These are phyloP conservation scores for Eucriotettix oculatus DNA, from an alignment of 2,888 invertebrate genomes.

Conservation along the genomic window DNA sequence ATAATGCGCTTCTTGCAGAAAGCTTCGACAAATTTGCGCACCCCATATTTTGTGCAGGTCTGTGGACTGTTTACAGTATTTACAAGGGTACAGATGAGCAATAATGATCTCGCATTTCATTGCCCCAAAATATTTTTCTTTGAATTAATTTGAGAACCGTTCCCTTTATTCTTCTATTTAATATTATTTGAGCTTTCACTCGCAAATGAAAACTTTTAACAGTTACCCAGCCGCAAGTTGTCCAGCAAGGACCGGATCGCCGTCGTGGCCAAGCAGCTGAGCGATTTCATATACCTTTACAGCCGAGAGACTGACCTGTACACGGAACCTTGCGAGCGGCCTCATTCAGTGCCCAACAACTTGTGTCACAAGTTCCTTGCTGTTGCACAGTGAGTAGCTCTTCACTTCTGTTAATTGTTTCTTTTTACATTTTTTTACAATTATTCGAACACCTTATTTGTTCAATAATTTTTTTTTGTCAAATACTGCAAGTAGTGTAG, in stretches of 20 bases:
- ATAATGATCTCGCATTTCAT: too few species aligned
- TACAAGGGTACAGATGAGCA: too few species aligned
- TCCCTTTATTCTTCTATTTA: too few species aligned
- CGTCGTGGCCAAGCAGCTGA: constrained; percentile 65
- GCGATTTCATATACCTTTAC: constrained; percentile 70
- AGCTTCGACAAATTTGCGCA: constrained; percentile 50
- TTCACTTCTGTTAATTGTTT: neutral
- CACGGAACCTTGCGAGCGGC: constrained; percentile 50
- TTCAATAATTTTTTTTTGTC: too few species aligned
- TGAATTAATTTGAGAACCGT: too few species aligned
- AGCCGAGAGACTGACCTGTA: constrained; percentile 67
- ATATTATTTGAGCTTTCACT: too few species aligned
- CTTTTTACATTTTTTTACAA: neutral
- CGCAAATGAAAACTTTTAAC: constrained; percentile 1
- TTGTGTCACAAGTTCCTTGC: constrained; percentile 40
- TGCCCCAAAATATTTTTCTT: too few species aligned
- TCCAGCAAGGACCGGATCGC: constrained; percentile 68
- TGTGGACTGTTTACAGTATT: neutral
- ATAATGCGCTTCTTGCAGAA: constrained; percentile 61
- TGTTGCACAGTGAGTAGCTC: constrained; percentile 33
- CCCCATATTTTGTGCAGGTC: constrained; percentile 47
- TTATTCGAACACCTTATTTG: too few species aligned
- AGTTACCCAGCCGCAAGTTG: constrained; percentile 55
- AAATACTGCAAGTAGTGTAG: too few species aligned
- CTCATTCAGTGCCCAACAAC: constrained; percentile 35